Base-by-base conservation (phyloP, 1,140 invertebrate genomes). In the Melanaphis sacchari region DNA sequence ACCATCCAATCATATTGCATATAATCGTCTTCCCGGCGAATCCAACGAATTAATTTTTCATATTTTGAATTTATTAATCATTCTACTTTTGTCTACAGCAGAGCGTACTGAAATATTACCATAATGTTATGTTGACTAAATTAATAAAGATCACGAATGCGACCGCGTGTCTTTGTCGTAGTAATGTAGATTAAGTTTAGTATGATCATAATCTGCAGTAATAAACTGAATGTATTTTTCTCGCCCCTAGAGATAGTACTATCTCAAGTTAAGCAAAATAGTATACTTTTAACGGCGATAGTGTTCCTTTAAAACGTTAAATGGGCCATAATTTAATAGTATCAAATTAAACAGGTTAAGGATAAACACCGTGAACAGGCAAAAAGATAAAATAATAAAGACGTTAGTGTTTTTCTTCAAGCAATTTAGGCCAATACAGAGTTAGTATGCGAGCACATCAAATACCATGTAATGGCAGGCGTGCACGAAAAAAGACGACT, bases 331-430 rank as follows among this genome's bases (percentile, higher is more conserved):
- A 91, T 76, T 91, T 91, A 91, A 91, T 59, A 26, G 59, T 81
- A 91, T 91, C 54, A 76, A 91, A 91, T 91, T 91, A 91, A 91
- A 24, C 59, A 41, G 90, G 90, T 91, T 81, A 46, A 76, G 90
- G 59, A 91, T 81, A 66, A 91, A 91, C 40, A 76, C 59, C 40
- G 59, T 76, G 59, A 76, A 91, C 90, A 91, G 90, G 59, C 90
- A 66, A 41, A 43, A n/a, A 76, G 90, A 91, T 91, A 91, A 91
- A 91, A 91, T 91, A 91, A 91, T 91, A 91, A 91, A 91, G 90
- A 41, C 59, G 59, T 91, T 91, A 91, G 90, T 66, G 90, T 76
- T 76, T 91, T 91, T 43, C 52, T 91, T 66, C 76, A 9, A 91
- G 90, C 90, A 91, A 91, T 91, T 91, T 91, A 76, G 59, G 54